phyloP scores from a whole-genome alignment of 2,888 invertebrate genomes.

The Chaetogeoica ovagalla region DNA sequence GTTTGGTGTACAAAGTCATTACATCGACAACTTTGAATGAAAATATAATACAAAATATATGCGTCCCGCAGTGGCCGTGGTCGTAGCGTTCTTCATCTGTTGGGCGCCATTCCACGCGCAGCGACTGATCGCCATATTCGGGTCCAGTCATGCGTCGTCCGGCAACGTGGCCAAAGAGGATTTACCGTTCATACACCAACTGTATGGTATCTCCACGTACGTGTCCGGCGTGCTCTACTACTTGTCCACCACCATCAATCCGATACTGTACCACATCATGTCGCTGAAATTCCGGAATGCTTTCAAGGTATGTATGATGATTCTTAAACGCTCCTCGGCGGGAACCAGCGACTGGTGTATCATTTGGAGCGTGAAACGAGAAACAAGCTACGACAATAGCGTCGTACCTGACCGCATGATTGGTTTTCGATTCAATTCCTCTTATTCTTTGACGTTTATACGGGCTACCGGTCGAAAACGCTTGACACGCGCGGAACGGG shows the following conservation, averaged over 20 bases:
- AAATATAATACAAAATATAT: no score
- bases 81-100: conserved; percentile 86
- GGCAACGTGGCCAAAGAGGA: conserved; percentile 56
- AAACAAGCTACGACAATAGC: no score
- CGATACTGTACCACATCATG: conserved; percentile 91
- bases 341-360: no score
- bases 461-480: no score
- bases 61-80: conserved; percentile 74
- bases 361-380: no score
- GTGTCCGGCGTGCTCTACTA: conserved; percentile 88
- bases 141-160: conserved; percentile 60
- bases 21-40: no score
- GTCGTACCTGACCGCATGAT: no score
- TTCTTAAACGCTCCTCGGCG: no score
- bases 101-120: conserved; percentile 95
- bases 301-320: conserved; percentile 72
- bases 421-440: no score
- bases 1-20: no score
- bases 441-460: no score
- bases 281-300: conserved; percentile 91
- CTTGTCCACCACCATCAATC: conserved; percentile 89
- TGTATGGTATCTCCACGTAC: conserved; percentile 75
- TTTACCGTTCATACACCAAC: conserved; percentile 66
- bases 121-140: conserved; percentile 78
- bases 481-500: no score